A percentile compares a stretch with the other conserved stretches of the same genome.
phyloP scores from a whole-genome alignment of 2,888 invertebrate genomes.

The Tolmerus cingulatus region DNA sequence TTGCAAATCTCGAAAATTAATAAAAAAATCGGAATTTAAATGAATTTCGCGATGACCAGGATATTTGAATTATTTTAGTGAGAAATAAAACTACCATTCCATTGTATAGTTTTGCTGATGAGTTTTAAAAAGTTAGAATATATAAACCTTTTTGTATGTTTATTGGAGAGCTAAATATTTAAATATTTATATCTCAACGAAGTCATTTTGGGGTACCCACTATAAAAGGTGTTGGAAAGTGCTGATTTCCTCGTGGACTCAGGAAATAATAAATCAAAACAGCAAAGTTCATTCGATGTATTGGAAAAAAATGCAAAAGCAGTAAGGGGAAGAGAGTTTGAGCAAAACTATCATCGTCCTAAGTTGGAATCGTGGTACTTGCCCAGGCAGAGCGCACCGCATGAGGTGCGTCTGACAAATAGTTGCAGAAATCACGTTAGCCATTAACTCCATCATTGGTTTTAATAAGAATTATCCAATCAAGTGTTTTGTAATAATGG shows the following conservation, averaged over 20 bases:
- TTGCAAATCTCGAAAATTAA: not conserved
- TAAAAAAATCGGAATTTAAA: not conserved
- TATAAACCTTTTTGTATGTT: not conserved
- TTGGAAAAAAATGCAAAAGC: not conserved
- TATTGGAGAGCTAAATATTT: not conserved
- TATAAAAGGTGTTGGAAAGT: not conserved
- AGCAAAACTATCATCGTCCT: not conserved
- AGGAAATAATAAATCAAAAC: slow-evolving; percentile 1
- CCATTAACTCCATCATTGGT: slow-evolving; percentile 29
- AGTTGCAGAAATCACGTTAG: slow-evolving; percentile 20
- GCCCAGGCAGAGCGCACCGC: not conserved
- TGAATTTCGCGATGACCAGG: not conserved
- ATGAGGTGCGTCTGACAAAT: slow-evolving; percentile 16
- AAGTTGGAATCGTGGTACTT: not conserved
- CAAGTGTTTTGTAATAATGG: slow-evolving; percentile 23
- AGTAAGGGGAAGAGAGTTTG: not conserved
- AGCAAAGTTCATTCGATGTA: not conserved
- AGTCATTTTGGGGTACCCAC: not conserved
- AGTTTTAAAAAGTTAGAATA: not conserved
- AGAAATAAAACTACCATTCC: not conserved
- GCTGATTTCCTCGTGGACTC: not conserved
- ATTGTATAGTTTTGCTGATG: not conserved
- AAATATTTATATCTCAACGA: not conserved
- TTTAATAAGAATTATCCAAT: slow-evolving; percentile 31
- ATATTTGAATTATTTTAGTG: not conserved